phyloP scores from a whole-genome alignment of 2,888 invertebrate genomes.

The Parapristionchus giblindavisi region DNA sequence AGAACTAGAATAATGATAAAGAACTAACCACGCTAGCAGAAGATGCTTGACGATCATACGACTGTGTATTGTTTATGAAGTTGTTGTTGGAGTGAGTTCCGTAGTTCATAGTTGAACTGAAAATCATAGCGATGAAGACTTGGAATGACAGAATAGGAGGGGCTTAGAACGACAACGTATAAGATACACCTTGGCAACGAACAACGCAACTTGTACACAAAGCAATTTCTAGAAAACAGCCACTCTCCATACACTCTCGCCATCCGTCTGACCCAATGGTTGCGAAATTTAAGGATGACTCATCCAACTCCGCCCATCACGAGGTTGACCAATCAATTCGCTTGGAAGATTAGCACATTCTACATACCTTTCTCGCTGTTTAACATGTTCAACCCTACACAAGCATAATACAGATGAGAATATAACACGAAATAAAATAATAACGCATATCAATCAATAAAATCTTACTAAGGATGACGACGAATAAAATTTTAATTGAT shows the following conservation, averaged over 20 bases:
- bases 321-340: constrained; percentile 13
- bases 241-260: constrained; percentile 22
- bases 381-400: no score
- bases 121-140: constrained; percentile 25
- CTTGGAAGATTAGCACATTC: constrained; percentile 13
- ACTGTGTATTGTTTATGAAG: background rate
- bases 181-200: constrained; percentile 19
- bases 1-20: background rate
- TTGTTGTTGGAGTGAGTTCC: background rate
- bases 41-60: constrained; percentile 21
- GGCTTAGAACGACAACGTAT: background rate
- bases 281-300: constrained; percentile 35
- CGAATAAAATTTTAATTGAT: no score
- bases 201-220: constrained; percentile 35
- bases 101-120: constrained; percentile 29
- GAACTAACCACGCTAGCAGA: constrained; percentile 20
- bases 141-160: background rate
- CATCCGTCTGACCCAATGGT: constrained; percentile 18
- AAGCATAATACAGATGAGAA: no score
- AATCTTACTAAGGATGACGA: no score
- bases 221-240: constrained; percentile 34
- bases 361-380: no score
- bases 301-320: constrained; percentile 38
- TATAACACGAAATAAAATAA: no score
- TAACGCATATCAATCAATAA: no score